phyloP scores from a whole-genome alignment of 2,888 invertebrate genomes.

The Ophion ellenae region DNA sequence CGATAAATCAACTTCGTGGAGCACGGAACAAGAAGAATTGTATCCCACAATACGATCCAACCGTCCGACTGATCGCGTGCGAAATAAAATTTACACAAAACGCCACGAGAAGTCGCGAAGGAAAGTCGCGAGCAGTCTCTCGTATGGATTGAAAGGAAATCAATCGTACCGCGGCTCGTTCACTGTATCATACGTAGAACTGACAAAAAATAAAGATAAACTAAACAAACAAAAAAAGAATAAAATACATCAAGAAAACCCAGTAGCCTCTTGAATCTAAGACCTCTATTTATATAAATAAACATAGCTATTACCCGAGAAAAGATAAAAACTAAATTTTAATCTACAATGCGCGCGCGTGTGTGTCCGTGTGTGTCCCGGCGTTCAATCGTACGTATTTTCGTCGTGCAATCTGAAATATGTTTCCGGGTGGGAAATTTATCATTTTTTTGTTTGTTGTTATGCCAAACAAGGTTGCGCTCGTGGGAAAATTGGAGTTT shows the following conservation, averaged over 20 bases:
- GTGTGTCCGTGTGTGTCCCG: constrained; percentile 80
- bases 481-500: constrained; percentile 54
- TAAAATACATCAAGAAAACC: constrained; percentile 69
- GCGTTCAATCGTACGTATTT: constrained; percentile 74
- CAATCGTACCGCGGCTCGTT: constrained; percentile 58
- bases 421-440: constrained; percentile 50
- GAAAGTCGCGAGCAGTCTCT: constrained; percentile 5
- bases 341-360: constrained; percentile 75
- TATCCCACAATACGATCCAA: no score
- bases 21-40: no score
- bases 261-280: constrained; percentile 80
- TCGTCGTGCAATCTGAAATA: constrained; percentile 70
- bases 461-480: constrained; percentile 13
- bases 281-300: constrained; percentile 81
- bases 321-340: constrained; percentile 77
- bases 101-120: background rate
- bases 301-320: constrained; percentile 79
- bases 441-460: background rate
- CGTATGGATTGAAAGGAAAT: constrained; percentile 17
- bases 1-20: no score
- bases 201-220: constrained; percentile 46
- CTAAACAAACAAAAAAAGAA: constrained; percentile 20
- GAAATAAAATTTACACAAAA: background rate
- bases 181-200: constrained; percentile 61
- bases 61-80: background rate